A percentile compares a stretch with the other conserved stretches of the same genome.
phyloP scores from a whole-genome alignment of 2,888 invertebrate species.

The Tachystola acroxantha region DNA sequence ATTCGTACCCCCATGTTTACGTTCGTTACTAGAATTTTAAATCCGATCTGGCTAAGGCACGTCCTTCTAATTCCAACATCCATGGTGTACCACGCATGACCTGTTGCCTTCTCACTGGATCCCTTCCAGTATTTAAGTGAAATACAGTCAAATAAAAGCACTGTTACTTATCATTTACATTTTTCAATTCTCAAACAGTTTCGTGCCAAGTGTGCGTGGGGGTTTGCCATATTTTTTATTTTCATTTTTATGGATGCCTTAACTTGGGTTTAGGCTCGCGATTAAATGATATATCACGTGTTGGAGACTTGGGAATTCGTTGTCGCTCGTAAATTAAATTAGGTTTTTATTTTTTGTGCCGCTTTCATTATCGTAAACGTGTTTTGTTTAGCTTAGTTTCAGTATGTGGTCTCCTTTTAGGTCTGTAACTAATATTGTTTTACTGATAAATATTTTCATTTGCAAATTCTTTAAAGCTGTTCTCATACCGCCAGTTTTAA shows the following conservation, averaged over 20 bases:
- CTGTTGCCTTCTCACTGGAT: conserved; percentile 61
- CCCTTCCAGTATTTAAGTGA: conserved; percentile 62
- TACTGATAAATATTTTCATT: not conserved
- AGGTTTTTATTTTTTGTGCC: conserved; percentile 16
- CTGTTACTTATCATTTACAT: conserved; percentile 71
- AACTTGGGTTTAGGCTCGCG: conserved; percentile 24
- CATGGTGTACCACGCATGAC: conserved; percentile 44
- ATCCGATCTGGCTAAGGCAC: not conserved
- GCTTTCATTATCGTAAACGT: conserved; percentile 9
- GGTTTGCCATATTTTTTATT: conserved; percentile 6
- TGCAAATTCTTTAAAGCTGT: too few relatives aligned
- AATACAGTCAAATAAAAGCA: conserved; percentile 65
- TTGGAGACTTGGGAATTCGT: conserved; percentile 20
- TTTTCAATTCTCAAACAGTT: conserved; percentile 63
- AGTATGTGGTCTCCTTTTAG: conserved; percentile 10
- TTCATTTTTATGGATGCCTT: conserved; percentile 7
- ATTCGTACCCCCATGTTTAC: not conserved
- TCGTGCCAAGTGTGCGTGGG: conserved; percentile 58
- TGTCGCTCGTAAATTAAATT: conserved; percentile 29
- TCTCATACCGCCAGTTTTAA: too few relatives aligned
- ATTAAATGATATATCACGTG: conserved; percentile 27
- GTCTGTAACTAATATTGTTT: not conserved
- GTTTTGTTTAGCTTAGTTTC: not conserved
- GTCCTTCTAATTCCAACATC: conserved; percentile 20
- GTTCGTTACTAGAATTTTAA: not conserved